Base-by-base conservation (phyloP, 2,797 vertebrate species). In the Cynodonichthys magdalenae region DNA sequence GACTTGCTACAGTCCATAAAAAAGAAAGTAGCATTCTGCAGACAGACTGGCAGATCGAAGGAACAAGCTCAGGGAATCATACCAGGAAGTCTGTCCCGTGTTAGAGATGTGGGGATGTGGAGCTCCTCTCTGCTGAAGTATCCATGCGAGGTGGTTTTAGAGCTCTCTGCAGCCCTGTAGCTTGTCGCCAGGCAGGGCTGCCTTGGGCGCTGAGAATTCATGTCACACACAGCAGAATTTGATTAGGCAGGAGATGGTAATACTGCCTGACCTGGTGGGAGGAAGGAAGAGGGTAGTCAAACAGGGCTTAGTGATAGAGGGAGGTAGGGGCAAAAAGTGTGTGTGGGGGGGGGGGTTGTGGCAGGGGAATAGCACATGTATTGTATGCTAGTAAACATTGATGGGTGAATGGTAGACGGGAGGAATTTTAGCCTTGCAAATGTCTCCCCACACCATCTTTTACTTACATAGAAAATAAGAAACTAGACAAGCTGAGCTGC, bases 221-320 rank as follows among this genome's bases (percentile, higher is more conserved):
- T 87, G 83, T 87, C 85, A 81, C 81, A 81, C 79, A 72, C 69
- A 79, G 80, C 69, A 63, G 77, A 85, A 87, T 90, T 80, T 87
- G 88, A 92, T 92, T 89, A 91, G 82, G 77, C 79, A 71, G 79
- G 81, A 83, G 84, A 87, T 85, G 85, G 81, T 82, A 75, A 83
- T 87, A 84, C 82, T 71, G 75, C 80, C 84, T 74, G 74, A 66
- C 81, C 63, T 84, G 83, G 73, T 84, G 83, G 83, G 75, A 84
- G 81, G 74, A 84, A 80, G 84, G 83, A 80, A 82, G 72, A 83
- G 58, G 82, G 74, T 71, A 82, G 77, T 84, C 80, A 80, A 83
- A 81, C 59, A 78, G 68, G 81, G 66, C 77, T 69, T 48, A 56
- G 77, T 47, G 68, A 86, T 62, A 44, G 75, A 76, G 63, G 3